Percentiles rank a stretch among this genome's conserved stretches.
Conservation (phyloP, 2,888 invertebrate genomes). For the Tuta absoluta region DNA sequence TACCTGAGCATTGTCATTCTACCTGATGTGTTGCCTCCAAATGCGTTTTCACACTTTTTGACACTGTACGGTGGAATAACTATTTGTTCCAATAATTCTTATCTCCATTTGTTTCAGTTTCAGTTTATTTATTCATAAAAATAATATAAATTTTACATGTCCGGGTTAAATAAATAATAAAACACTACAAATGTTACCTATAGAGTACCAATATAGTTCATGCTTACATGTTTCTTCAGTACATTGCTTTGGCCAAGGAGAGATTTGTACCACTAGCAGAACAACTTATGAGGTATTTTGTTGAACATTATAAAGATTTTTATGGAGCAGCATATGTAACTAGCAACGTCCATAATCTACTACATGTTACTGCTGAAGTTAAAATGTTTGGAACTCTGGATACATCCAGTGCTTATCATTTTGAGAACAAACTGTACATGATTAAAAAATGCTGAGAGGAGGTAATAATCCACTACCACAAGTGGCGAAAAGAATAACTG, state of each 20-base stretch:
- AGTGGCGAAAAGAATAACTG: too few species aligned
- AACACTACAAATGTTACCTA: too few species aligned
- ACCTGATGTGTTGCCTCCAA: constrained; percentile 27
- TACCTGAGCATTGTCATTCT: constrained; percentile 36
- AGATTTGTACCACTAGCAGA: constrained; percentile 35
- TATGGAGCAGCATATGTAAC: constrained; percentile 36
- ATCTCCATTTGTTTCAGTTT: constrained; percentile 24
- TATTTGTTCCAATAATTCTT: constrained; percentile 35
- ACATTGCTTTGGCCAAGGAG: too few species aligned
- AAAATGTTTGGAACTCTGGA: constrained; percentile 29
- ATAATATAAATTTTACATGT: too few species aligned
- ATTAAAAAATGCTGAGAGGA: too few species aligned
- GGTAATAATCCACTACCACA: too few species aligned
- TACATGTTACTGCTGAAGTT: constrained; percentile 29
- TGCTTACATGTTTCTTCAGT: too few species aligned
- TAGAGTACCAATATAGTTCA: too few species aligned
- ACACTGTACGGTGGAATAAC: constrained; percentile 36
- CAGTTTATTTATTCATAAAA: too few species aligned
- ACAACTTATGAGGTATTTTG: constrained; percentile 32
- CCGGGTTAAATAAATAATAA: too few species aligned
- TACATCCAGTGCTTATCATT: constrained; percentile 28
- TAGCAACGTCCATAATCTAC: too few species aligned
- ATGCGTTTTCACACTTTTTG: constrained; percentile 36
- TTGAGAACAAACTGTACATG: too few species aligned
- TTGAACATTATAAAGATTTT: constrained; percentile 28